phyloP scores from a whole-genome alignment of 2,888 invertebrate genomes.

The Apocheima hispidaria region DNA sequence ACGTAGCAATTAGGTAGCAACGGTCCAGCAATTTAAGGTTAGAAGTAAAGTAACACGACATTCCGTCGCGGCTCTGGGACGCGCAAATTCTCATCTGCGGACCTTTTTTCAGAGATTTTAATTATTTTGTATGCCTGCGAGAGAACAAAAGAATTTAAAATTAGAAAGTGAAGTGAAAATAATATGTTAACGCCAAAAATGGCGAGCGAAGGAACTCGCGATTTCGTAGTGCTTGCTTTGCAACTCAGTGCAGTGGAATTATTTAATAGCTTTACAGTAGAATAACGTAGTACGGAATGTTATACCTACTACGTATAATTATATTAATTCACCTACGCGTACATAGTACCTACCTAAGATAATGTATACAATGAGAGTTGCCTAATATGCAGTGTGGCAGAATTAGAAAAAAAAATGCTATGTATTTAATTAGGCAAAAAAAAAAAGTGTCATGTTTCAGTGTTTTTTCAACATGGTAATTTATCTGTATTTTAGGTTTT shows the following conservation, averaged over 20 bases:
- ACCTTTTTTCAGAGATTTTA: conserved; percentile 62
- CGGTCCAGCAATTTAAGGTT: conserved; percentile 65
- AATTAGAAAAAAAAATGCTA: too few species aligned
- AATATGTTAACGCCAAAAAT: conserved; percentile 44
- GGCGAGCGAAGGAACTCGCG: conserved; percentile 43
- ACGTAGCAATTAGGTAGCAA: conserved; percentile 69
- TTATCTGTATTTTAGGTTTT: too few species aligned
- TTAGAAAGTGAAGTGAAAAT: conserved; percentile 46
- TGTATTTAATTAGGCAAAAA: too few species aligned
- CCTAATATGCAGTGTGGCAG: too few species aligned
- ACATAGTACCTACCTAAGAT: too few species aligned
- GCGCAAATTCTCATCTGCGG: conserved; percentile 49
- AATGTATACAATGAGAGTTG: too few species aligned
- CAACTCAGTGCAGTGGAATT: conserved; percentile 8
- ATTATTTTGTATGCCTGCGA: conserved; percentile 56
- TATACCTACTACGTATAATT: too few species aligned
- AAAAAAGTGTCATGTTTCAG: too few species aligned
- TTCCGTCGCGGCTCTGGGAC: conserved; percentile 38
- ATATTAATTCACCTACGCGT: too few species aligned
- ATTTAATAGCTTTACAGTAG: conserved; percentile 10
- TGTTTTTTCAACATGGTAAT: not conserved
- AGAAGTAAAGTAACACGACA: conserved; percentile 68
- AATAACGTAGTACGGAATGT: too few species aligned
- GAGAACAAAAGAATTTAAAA: conserved; percentile 58
- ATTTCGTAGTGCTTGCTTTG: conserved; percentile 19